phyloP scores from a whole-genome alignment of 1,140 invertebrate species.

The Trichonephila clavipes region DNA sequence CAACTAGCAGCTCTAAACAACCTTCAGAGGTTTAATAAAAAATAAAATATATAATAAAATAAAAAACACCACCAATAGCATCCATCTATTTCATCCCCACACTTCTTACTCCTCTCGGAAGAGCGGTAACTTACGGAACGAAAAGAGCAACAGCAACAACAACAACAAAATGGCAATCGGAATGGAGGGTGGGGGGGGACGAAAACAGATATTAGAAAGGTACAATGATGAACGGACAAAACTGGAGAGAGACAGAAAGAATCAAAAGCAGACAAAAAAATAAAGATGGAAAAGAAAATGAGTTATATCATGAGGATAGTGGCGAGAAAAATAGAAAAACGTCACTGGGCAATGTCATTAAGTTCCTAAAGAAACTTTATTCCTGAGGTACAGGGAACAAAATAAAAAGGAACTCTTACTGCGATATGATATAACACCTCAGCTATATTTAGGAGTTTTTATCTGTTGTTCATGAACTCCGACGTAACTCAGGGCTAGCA shows the following conservation, averaged over 20 bases:
- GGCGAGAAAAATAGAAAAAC: conserved; percentile 22
- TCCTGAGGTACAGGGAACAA: background rate
- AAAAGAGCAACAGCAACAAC: background rate
- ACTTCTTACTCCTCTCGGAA: background rate
- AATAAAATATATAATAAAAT: too few species aligned
- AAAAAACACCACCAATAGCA: background rate
- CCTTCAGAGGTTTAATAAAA: too few species aligned
- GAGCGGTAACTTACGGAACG: too few species aligned
- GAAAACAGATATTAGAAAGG: background rate
- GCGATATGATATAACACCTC: conserved; percentile 56
- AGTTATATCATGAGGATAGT: conserved; percentile 54
- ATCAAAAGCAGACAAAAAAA: background rate
- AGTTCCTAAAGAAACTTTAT: conserved; percentile 55
- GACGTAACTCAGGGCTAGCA: background rate
- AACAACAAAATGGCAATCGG: background rate
- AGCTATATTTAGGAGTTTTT: conserved; percentile 71
- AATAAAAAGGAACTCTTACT: background rate
- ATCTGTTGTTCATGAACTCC: conserved; percentile 54
- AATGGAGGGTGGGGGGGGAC: background rate
- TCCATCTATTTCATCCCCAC: background rate
- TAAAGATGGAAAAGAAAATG: conserved; percentile 52
- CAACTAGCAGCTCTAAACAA: too few species aligned
- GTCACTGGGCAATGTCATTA: conserved; percentile 54
- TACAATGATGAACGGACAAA: conserved; percentile 4
- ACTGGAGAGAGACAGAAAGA: background rate